Conservation (phyloP, 2,888 invertebrate genomes). For the Chaetogeoica ovagalla region DNA sequence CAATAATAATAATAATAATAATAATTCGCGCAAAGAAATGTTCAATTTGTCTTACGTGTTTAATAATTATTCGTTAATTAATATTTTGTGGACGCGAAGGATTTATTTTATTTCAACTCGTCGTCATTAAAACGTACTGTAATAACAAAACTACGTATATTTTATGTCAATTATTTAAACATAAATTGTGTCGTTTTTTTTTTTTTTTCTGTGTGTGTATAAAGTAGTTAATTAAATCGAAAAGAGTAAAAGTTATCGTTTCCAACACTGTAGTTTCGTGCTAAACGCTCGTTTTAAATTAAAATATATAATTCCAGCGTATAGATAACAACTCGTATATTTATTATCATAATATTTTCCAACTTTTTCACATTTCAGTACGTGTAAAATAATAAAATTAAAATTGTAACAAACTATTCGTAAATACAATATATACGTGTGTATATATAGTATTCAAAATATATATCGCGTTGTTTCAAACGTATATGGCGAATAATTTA, state of each 20-base stretch:
- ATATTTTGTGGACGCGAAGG: not conserved
- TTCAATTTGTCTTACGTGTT: no score
- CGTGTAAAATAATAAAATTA: no score
- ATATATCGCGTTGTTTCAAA: no score
- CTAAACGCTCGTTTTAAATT: not conserved
- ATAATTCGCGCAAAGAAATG: no score
- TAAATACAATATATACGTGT: no score
- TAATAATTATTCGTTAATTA: no score
- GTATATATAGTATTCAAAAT: no score
- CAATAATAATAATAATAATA: no score
- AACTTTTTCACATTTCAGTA: not conserved
- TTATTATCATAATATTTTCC: not conserved
- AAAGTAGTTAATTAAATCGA: not conserved
- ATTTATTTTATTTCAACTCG: not conserved
- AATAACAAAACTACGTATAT: not conserved
- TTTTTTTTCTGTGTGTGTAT: not conserved
- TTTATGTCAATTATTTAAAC: not conserved
- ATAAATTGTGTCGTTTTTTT: not conserved
- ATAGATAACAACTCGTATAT: conserved; percentile 2
- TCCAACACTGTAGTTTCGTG: not conserved
- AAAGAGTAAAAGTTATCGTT: not conserved
- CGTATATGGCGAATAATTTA: no score
- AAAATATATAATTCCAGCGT: not conserved
- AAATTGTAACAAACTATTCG: no score
- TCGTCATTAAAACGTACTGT: not conserved